Evolutionary conservation across 2,797 vertebrate species (phyloP).

Genomic region (Hydrolagus colliei): DNA sequence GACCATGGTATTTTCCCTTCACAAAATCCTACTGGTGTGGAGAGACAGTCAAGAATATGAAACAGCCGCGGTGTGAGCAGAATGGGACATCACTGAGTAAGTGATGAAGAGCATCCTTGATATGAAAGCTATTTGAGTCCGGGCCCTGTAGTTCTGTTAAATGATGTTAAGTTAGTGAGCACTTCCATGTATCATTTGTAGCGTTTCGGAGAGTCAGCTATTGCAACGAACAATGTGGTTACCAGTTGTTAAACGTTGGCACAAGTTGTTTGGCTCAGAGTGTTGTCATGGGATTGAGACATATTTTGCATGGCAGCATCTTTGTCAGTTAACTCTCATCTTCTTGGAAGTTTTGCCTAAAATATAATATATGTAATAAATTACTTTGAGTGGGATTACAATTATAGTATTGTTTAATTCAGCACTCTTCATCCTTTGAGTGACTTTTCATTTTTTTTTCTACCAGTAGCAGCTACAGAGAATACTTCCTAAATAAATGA

Average conservation of each 20-base stretch:
- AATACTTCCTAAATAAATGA: not conserved
- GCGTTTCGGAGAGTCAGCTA: not conserved
- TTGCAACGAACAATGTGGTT: not conserved
- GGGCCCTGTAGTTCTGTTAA: not conserved
- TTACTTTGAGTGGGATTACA: not conserved
- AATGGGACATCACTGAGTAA: constrained; percentile 75
- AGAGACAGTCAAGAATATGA: constrained; percentile 62
- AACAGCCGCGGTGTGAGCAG: constrained; percentile 54
- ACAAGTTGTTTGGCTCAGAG: not conserved
- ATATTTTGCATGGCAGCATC: not conserved
- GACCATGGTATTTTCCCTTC: constrained; percentile 90
- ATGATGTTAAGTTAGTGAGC: not conserved
- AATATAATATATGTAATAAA: no score
- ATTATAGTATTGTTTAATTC: not conserved
- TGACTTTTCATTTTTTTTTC: not conserved
- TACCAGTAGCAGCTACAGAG: not conserved
- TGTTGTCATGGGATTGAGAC: not conserved
- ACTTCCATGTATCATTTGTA: not conserved
- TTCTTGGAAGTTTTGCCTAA: not conserved
- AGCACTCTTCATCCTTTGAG: not conserved
- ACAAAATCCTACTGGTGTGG: constrained; percentile 91
- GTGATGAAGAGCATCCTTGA: constrained; percentile 31
- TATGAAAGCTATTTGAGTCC: not conserved
- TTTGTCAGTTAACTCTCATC: not conserved
- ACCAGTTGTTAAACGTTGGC: not conserved